Evolutionary conservation across 2,888 invertebrate species (phyloP), one percentile per base, ranked within the genome.

Genomic region (Tetranychus piercei): DNA sequence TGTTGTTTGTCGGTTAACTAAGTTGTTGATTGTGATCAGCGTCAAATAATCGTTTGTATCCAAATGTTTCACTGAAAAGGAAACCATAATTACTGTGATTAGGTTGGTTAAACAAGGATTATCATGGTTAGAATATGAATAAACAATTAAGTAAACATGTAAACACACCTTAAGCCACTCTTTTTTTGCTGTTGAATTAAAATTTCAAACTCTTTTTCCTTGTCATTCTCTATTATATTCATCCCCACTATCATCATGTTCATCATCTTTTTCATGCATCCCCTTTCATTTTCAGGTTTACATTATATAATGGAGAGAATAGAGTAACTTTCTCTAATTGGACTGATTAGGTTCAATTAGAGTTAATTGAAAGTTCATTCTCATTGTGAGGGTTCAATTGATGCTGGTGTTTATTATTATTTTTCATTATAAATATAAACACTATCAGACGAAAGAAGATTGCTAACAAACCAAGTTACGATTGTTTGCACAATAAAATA

Each of bases 321-420:
- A 55, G 15, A 55, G 55, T 15, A 55, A 15, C 55, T 34, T 34
- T 15, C 55, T 55, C 15, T 55, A 55, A 55, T 55, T 55, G 55
- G 55, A 55, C 55, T 55, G 55, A 55, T 55, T 55, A 55, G 55
- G 55, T 55, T 55, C 55, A 55, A 55, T 55, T 55, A 55, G 55
- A 55, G 55, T 55, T 55, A 55, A 55, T 55, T 55, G 55, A 55
- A 55, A 55, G 55, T 55, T 55, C 55, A 55, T 55, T 55, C 55
- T 55, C 55, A 55, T 55, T 55, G 55, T 55, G 15, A 55, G 55
- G 55, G 55, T 55, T 55, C 55, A 55, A 55, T 34, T 34, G 34
- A 34, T 34, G 34, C 34, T 34, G 34, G 34, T 34, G 34, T 34
- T 34, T 34, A 34, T 34, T 34, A 34, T 34, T 55, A 55, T 55